phyloP scores from a whole-genome alignment of 1,140 invertebrate species.

The Ephestia elutella region DNA sequence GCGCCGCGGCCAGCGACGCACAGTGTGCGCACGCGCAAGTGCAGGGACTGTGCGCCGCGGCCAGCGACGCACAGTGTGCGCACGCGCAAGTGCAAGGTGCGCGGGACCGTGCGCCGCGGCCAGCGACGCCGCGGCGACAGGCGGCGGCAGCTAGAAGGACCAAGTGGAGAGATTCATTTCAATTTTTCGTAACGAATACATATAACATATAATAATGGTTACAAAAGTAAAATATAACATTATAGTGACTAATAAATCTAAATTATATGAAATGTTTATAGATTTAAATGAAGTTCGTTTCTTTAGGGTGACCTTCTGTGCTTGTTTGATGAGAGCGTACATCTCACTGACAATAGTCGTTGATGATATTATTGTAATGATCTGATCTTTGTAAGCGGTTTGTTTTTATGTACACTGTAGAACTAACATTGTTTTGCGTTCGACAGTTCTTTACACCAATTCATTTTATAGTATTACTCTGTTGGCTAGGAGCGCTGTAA shows the following conservation, averaged over 20 bases:
- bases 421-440: conserved; percentile 72
- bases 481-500: conserved; percentile 74
- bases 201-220: conserved; percentile 73
- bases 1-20: no score
- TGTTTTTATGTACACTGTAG: conserved; percentile 68
- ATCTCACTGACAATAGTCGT: conserved; percentile 67
- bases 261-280: conserved; percentile 75
- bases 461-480: conserved; percentile 73
- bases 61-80: no score
- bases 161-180: conserved; percentile 48
- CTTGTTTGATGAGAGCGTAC: conserved; percentile 60
- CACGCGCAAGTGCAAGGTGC: no score
- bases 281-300: conserved; percentile 71
- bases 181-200: conserved; percentile 71
- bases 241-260: conserved; percentile 73
- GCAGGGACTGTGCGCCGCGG: no score
- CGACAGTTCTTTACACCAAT: conserved; percentile 71
- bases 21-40: no score
- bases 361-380: conserved; percentile 59
- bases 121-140: no score
- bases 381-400: conserved; percentile 64
- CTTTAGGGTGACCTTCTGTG: conserved; percentile 66
- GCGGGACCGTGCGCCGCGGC: no score
- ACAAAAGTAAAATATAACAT: conserved; percentile 73
- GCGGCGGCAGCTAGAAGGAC: conserved; percentile 24